Evolutionary conservation across 2,888 invertebrate genomes (phyloP), one percentile per base, ranked within the genome.

Genomic region (Acanthoscelides obtectus): DNA sequence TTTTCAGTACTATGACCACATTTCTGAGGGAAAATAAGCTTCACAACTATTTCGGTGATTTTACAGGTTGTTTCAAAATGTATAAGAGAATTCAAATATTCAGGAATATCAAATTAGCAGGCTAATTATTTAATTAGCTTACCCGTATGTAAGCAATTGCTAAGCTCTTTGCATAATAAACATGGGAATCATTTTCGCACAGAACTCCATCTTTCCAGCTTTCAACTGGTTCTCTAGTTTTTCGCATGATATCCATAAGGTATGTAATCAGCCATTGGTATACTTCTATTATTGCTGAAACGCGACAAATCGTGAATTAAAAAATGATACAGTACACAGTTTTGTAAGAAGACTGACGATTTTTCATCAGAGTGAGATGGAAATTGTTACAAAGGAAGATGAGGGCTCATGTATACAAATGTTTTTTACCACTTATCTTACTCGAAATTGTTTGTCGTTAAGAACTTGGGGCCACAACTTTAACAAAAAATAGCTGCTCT

Each of bases 251-350:
- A 88, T 87, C 79, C 67, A 97, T 85, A 68, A 94, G 88, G 86
- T 92, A 93, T 71, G 92, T 91, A 1, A 93, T 89, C 71, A 98
- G 86, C 96, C 97, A 98, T 81, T 92, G 90, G 82, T 94, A 93
- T 20, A 89, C 89, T 69, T 87, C 85, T 0, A 93, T 83, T 22
- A 94, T 84, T 83, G 89, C 94, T 94, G 80, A 20, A 84, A 82
- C 71, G 1, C 45, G 17, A 45, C 17, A 3, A 6, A 45, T 45
- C 45, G 17, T n/a, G n/a, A n/a, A n/a, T n/a, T n/a, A n/a, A n/a
- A n/a, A n/a, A n/a, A n/a, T n/a, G n/a, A n/a, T n/a, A n/a, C n/a
- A n/a, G n/a, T n/a, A n/a, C n/a, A n/a, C n/a, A n/a, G n/a, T n/a
- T n/a, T n/a, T n/a, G n/a, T n/a, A n/a, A n/a, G n/a, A n/a, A n/a